Base-by-base conservation (phyloP, 2,888 invertebrate species). In the Galeruca laticollis region DNA sequence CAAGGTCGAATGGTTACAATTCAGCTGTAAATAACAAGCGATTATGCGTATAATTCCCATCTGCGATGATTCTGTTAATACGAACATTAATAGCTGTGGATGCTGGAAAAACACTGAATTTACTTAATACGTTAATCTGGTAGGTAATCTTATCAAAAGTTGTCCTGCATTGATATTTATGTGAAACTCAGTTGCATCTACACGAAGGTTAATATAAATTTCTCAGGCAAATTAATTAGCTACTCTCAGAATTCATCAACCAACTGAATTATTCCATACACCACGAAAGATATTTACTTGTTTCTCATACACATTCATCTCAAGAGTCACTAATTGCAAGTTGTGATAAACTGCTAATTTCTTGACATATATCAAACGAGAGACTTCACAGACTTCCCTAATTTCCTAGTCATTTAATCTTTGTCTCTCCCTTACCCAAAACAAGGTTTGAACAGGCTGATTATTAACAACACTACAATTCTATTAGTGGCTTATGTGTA, bases 381-480 rank as follows among this genome's bases (percentile, higher is more conserved):
- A 60, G 18, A 66, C 49, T 65, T 51, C 20, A 35, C 8, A 2
- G 26, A 52, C 4, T n/a, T 10, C 49, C 63, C 71, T 69, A 71
- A 71, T 71, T 71, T 68, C 71, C 68, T 59, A 67, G 64, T 64
- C 61, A 69, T 66, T 67, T 67, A 72, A 72, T 72, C 64, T 69
- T 57, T 18, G 51, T 33, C 67, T 60, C 56, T 60, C 67, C 5
- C 67, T 69, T 68, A 52, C 60, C 49, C 56, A 62, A 49, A 64
- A 68, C 56, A 67, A 65, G 47, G 60, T 72, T 47, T 60, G 66
- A 26, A 61, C 49, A 52, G 11, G 21, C 37, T 60, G 66, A 70
- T 62, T 68, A 65, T 59, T 60, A 70, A 73, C 65, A 65, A 61
- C 68, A 68, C 60, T 70, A 61, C 73, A 62, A 70, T 70, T 68